These are phyloP conservation scores for Macroramphosus scolopax DNA, from an alignment of 2,797 vertebrate species.

Conservation along the genomic window DNA sequence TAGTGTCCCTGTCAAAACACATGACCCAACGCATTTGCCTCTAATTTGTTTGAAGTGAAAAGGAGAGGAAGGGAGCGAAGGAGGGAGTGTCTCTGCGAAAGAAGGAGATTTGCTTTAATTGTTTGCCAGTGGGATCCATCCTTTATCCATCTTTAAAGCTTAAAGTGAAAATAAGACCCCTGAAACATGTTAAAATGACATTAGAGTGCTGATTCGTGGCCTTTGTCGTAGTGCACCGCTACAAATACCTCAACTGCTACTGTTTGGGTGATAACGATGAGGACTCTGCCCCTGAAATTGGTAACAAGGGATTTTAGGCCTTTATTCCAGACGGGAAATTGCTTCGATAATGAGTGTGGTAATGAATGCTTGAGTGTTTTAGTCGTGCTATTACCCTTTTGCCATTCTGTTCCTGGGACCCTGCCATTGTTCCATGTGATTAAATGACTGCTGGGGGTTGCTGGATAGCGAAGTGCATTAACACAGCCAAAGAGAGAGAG, in stretches of 20 bases:
- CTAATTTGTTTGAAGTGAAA: conserved; percentile 81
- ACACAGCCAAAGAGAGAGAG: conserved; percentile 42
- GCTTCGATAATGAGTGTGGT: conserved; percentile 50
- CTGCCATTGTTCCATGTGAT: conserved; percentile 67
- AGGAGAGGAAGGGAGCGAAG: conserved; percentile 59
- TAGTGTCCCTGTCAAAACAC: conserved; percentile 69
- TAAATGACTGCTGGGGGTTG: conserved; percentile 58
- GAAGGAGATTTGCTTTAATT: conserved; percentile 55
- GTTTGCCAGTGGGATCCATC: conserved; percentile 12
- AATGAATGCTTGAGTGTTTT: conserved; percentile 53
- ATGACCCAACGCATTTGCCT: conserved; percentile 79
- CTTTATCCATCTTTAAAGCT: conserved; percentile 5
- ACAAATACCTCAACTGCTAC: conserved; percentile 12
- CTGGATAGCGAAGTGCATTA: conserved; percentile 64
- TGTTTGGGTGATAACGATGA: conserved; percentile 16
- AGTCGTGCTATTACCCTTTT: conserved; percentile 54
- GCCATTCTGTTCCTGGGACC: conserved; percentile 52
- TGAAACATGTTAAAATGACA: conserved; percentile 6
- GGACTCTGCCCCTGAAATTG: conserved; percentile 23
- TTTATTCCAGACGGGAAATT: conserved; percentile 55
- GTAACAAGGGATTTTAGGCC: conserved; percentile 31
- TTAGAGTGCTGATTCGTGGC: conserved; percentile 9
- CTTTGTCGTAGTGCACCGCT: too few relatives aligned
- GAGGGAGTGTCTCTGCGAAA: conserved; percentile 39
- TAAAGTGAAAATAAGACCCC: conserved; percentile 9